Evolutionary conservation across 1,140 invertebrate species (phyloP), one percentile per base, ranked within the genome.

Genomic region (Danaus melanippus): DNA sequence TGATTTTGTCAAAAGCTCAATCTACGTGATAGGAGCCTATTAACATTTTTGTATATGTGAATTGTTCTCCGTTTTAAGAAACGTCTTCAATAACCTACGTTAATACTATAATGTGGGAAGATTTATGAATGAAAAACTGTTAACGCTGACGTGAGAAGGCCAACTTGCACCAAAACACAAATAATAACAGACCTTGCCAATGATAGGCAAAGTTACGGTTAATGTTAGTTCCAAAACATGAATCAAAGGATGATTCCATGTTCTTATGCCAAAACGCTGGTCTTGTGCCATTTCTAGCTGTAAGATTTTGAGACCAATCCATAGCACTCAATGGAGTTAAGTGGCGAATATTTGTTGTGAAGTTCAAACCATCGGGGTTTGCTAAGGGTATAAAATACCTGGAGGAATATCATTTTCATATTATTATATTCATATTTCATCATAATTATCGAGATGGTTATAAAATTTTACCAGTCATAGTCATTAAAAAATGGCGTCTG

Each of bases 191-290:
- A 86, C 80, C 80, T 76, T 82, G 80, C 80, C 83, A 86, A 58
- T 86, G 80, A 67, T 75, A 86, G 32, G 80, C 77, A 46, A 86
- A 86, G 60, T 86, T 86, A 4, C 82, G 69, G 62, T 86, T 84
- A 32, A 86, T 65, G 51, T 84, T 79, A 15, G 76, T 79, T 11
- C 82, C 82, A 50, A 82, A 81, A 53, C 82, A 86, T 6, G 42
- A 56, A 17, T 71, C 50, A 1, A 60, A 8, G 3, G 46, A 51
- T 0, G 46, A 12, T 46, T 71, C 70, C 17, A 79, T 49, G 52
- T 86, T 86, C 57, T 86, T 86, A 17, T 79, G 68, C 83, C 83
- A 86, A 17, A 62, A 44, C 0, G 50, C 41, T 0, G 83, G 80
- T 12, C 75, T 63, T 0, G 67, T 71, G 10, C 50, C 11, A 10